Evolutionary conservation across 2,797 vertebrate genomes (phyloP), one percentile per base, ranked within the genome.

Genomic region (Miichthys miiuy): DNA sequence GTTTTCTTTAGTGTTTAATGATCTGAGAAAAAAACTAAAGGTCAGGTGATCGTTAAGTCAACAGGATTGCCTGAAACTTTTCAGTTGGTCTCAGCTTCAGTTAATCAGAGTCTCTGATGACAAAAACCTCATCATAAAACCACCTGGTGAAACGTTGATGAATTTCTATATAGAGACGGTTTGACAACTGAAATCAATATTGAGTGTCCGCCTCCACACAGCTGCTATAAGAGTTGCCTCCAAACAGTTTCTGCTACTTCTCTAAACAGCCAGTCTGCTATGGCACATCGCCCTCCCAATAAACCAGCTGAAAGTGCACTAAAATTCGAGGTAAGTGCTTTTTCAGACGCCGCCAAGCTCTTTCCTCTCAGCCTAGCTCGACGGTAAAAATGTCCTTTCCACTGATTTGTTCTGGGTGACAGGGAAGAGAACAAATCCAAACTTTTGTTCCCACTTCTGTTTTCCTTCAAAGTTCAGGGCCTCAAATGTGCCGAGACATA

Each of bases 381-480:
- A 18, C 30, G 14, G 48, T 23, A 23, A 61, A 65, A 70, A 72
- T 68, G 66, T 77, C 51, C 38, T 58, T 54, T 72, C 52, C 55
- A 62, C 11, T 38, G 55, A 67, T 66, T 80, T 66, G n/a, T 76
- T 44, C 71, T 67, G 69, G 80, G 62, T 23, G 69, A 63, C 50
- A 41, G 56, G 48, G 42, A 38, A 6, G 54, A 47, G 18, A 62
- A 73, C 38, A 3, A 58, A 73, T 73, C 80, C 72, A 73, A 66
- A 69, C 48, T 4, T 75, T 60, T 66, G 52, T 70, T 68, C 60
- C 69, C 42, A 58, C 50, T 65, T 65, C 72, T 79, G 72, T 78
- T 75, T 72, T 46, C 25, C 64, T 48, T 79, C 38, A 42, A 44
- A 21, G 3, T 21, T 41, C 44, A 17, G 6, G 41, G 20, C 56